Conservation (phyloP, 1,140 invertebrate genomes). For the Diploscapter pachys region DNA sequence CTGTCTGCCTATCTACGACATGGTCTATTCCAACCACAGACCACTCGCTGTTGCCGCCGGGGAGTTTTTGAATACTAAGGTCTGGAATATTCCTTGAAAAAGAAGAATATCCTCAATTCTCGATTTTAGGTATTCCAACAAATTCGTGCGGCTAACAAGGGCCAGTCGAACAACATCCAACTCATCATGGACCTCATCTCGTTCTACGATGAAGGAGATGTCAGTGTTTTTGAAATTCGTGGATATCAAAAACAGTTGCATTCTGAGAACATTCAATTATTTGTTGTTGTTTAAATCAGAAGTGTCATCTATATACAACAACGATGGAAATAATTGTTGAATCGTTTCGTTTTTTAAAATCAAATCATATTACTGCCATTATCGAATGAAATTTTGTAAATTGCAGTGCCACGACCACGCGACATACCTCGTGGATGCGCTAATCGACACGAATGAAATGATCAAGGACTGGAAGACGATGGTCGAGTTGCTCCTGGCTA, state of each 20-base stretch:
- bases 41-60: constrained; percentile 91
- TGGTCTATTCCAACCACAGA: constrained; percentile 76
- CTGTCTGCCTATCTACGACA: constrained; percentile 97
- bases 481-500: constrained; percentile 92
- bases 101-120: too few species aligned
- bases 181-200: constrained; percentile 89
- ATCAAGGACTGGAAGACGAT: constrained; percentile 99
- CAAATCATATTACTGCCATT: not conserved
- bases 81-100: constrained; percentile 63
- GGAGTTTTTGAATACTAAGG: constrained; percentile 92
- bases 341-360: too few species aligned
- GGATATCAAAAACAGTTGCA: too few species aligned
- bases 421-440: constrained; percentile 93
- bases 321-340: too few species aligned
- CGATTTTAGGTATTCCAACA: constrained; percentile 1
- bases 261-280: too few species aligned
- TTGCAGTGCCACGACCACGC: constrained; percentile 71
- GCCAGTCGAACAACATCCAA: constrained; percentile 69
- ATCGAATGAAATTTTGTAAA: not conserved
- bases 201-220: constrained; percentile 97
- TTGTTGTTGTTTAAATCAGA: too few species aligned
- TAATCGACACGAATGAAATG: constrained; percentile 97
- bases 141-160: too few species aligned
- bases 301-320: too few species aligned
- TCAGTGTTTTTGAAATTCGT: constrained; percentile 52